phyloP scores from a whole-genome alignment of 2,888 invertebrate genomes.

The Andrena camellia region DNA sequence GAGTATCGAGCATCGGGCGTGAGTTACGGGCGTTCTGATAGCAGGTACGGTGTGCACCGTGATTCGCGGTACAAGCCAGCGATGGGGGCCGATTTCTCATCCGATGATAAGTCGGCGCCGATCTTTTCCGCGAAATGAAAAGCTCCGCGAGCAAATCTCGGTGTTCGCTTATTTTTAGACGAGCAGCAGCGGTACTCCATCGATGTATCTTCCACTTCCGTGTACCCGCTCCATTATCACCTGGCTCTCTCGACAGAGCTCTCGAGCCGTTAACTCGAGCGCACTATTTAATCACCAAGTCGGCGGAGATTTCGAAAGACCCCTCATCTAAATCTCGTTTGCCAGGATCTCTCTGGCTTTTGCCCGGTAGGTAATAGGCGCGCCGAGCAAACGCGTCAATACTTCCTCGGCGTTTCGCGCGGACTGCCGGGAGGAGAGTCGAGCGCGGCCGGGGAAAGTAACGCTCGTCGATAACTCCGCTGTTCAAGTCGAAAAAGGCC shows the following conservation, averaged over 20 bases:
- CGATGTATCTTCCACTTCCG: neutral
- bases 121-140: neutral
- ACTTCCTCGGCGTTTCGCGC: neutral
- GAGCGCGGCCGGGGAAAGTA: constrained; percentile 34
- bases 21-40: constrained; percentile 20
- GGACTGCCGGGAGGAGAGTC: neutral
- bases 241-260: neutral
- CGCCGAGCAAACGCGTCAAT: constrained; percentile 16
- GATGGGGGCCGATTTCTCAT: neutral
- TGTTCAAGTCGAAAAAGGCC: constrained; percentile 36
- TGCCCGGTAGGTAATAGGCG: neutral
- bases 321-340: constrained; percentile 3
- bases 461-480: constrained; percentile 35
- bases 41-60: neutral
- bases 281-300: neutral
- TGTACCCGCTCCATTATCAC: neutral
- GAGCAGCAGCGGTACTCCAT: neutral
- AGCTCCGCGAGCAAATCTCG: neutral
- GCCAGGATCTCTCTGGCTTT: neutral
- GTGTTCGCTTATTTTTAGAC: too few species aligned
- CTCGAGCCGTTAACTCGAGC: neutral
- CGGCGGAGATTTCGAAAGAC: neutral
- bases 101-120: neutral
- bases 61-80: neutral
- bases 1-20: constrained; percentile 8